These are phyloP conservation scores for Gorsachius goisagi DNA, from an alignment of 2,113 vertebrate species.

Conservation along the genomic window DNA sequence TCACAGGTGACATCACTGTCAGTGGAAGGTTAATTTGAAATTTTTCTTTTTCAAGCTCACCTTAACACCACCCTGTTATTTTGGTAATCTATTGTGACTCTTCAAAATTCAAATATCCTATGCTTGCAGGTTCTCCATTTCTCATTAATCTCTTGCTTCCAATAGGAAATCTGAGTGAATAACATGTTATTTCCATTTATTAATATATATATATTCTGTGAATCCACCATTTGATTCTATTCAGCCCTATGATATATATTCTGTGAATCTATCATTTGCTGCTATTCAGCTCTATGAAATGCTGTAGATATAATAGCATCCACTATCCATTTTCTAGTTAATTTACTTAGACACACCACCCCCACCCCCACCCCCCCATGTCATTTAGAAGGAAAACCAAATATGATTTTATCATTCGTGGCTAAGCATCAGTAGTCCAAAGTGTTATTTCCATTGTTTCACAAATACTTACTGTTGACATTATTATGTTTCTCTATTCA, in stretches of 20 bases:
- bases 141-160: neutral
- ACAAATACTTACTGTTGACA: neutral
- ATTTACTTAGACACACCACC: neutral
- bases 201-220: neutral
- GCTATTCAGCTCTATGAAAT: neutral
- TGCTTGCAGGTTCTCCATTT: neutral
- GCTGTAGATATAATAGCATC: neutral
- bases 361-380: rapidly evolving
- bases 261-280: neutral
- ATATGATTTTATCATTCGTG: neutral
- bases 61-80: neutral
- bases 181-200: neutral
- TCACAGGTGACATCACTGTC: neutral
- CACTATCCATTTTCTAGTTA: neutral
- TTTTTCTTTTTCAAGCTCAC: neutral
- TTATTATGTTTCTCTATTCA: neutral
- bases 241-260: neutral
- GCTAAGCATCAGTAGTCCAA: neutral
- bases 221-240: neutral
- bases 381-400: neutral
- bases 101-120: neutral
- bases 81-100: neutral
- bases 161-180: neutral
- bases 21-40: neutral
- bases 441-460: neutral